These are phyloP conservation scores for Melanotaenia boesemani DNA, from an alignment of 2,797 vertebrate species.

Conservation along the genomic window DNA sequence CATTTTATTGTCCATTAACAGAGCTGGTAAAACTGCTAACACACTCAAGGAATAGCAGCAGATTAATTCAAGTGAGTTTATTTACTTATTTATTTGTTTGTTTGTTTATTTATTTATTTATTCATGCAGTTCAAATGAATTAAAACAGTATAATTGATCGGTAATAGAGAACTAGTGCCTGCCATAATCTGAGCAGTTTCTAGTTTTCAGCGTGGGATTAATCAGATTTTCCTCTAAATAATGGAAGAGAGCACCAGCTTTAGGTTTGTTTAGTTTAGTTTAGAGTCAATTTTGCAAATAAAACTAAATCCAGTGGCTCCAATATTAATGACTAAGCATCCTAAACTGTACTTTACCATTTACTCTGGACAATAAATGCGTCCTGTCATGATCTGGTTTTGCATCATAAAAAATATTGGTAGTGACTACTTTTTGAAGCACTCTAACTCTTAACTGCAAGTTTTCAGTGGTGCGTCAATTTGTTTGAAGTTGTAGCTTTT, in stretches of 20 bases:
- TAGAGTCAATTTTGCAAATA: slow-evolving; percentile 4
- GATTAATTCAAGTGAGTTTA: slow-evolving; percentile 16
- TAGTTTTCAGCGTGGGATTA: slow-evolving; percentile 32
- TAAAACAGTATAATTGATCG: slow-evolving; percentile 16
- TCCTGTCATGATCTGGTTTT: background rate
- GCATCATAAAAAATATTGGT: background rate
- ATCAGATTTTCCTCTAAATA: slow-evolving; percentile 40
- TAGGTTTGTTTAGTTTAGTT: background rate
- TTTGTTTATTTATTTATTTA: too few species aligned
- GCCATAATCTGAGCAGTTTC: slow-evolving; percentile 34
- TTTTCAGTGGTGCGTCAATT: background rate
- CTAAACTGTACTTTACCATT: background rate
- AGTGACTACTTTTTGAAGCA: background rate
- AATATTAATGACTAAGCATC: slow-evolving; percentile 4
- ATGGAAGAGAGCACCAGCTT: slow-evolving; percentile 27
- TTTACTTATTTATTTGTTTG: slow-evolving; percentile 2
- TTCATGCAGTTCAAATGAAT: slow-evolving; percentile 21
- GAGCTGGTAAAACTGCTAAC: slow-evolving; percentile 22
- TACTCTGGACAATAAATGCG: background rate
- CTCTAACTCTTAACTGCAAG: background rate
- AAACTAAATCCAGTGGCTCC: background rate
- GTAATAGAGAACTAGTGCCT: slow-evolving; percentile 12
- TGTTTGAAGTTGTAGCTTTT: background rate
- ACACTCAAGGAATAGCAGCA: slow-evolving; percentile 22
- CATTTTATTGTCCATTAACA: slow-evolving; percentile 19